These are phyloP conservation scores for Drosophila setifemur DNA, from an alignment of 1,140 invertebrate genomes.

Conservation along the genomic window DNA sequence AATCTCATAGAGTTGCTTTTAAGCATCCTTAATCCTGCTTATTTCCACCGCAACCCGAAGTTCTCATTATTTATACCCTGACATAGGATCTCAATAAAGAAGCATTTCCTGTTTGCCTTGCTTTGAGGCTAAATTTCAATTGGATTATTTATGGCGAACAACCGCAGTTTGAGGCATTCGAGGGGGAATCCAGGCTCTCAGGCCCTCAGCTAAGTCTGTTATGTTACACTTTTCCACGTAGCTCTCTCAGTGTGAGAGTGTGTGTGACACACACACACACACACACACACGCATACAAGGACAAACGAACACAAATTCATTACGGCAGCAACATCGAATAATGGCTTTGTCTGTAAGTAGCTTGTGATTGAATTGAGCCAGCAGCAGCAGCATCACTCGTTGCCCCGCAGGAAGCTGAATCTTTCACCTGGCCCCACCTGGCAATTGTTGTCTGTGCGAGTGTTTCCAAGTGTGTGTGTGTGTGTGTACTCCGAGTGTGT, in stretches of 20 bases:
- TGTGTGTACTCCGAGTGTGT: conserved; percentile 1
- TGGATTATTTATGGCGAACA: conserved; percentile 42
- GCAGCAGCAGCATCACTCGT: no score
- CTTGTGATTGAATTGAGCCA: conserved; percentile 78
- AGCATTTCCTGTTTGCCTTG: conserved; percentile 16
- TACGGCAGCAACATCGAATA: conserved; percentile 60
- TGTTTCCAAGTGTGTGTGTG: not conserved
- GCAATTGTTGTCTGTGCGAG: conserved; percentile 30
- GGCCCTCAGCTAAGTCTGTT: not conserved
- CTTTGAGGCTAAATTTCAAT: conserved; percentile 33
- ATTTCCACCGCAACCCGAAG: conserved; percentile 52
- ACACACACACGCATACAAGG: not conserved
- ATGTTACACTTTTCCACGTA: conserved; percentile 48
- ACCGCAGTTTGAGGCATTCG: conserved; percentile 14
- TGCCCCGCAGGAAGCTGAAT: conserved; percentile 43
- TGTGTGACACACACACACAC: conserved; percentile 26
- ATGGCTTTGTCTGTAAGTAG: conserved; percentile 76
- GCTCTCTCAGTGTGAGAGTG: no score
- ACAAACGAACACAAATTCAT: conserved; percentile 57
- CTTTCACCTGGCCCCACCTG: conserved; percentile 41
- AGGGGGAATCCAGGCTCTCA: not conserved
- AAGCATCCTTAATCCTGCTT: conserved; percentile 73
- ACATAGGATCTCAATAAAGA: conserved; percentile 23
- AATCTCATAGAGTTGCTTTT: conserved; percentile 64
- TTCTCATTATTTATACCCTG: conserved; percentile 37